Evolutionary conservation across 2,888 invertebrate genomes (phyloP).

Genomic region (Dicyrtomina minuta): DNA sequence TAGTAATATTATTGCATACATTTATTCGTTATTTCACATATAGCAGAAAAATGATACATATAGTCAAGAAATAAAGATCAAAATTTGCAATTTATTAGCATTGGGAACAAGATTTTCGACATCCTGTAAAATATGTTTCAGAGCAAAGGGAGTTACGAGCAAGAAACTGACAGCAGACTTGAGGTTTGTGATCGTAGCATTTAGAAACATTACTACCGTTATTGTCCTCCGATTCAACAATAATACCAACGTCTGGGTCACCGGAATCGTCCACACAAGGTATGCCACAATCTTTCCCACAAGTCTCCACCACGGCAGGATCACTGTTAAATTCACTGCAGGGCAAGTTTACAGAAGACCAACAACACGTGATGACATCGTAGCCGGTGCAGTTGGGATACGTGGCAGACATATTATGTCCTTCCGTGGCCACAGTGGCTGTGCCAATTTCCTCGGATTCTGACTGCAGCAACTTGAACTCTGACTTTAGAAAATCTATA

Average conservation of each 20-base stretch:
- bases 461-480: no score
- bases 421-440: no score
- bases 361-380: not conserved
- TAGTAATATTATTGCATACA: no score
- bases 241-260: not conserved
- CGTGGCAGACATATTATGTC: no score
- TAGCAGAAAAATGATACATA: no score
- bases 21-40: no score
- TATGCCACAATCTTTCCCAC: conserved; percentile 5
- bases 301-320: not conserved
- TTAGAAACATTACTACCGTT: not conserved
- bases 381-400: not conserved
- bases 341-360: not conserved
- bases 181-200: conserved; percentile 13
- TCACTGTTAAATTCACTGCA: conserved; percentile 12
- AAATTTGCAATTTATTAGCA: not conserved
- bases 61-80: no score
- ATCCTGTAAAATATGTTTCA: not conserved
- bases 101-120: conserved; percentile 9
- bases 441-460: no score
- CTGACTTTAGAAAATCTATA: no score
- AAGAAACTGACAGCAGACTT: conserved; percentile 6
- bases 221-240: conserved; percentile 4
- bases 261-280: conserved; percentile 9
- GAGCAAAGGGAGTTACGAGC: not conserved